These are phyloP conservation scores for Macrobrachium rosenbergii DNA, from an alignment of 1,140 invertebrate genomes.

Conservation along the genomic window DNA sequence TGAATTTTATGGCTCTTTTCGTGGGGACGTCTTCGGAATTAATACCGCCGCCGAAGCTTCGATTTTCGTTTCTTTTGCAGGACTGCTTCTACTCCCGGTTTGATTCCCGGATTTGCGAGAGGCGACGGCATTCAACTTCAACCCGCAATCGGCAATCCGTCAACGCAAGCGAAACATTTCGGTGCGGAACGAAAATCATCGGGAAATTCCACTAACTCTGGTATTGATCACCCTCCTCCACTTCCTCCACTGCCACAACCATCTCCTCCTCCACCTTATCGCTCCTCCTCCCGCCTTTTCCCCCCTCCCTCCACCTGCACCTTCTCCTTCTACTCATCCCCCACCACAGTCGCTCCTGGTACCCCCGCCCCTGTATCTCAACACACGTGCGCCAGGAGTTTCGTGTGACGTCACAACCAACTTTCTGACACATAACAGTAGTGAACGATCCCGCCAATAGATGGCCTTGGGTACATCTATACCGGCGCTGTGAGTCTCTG, in stretches of 20 bases:
- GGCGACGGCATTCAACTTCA: background rate
- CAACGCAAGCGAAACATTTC: constrained; percentile 43
- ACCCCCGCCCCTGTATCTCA: constrained; percentile 39
- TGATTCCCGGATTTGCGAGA: too few relatives aligned
- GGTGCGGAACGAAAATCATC: constrained; percentile 36
- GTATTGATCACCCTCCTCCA: constrained; percentile 57
- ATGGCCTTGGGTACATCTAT: constrained; percentile 38
- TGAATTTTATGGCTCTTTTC: constrained; percentile 33
- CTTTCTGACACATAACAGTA: constrained; percentile 35
- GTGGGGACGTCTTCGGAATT: background rate
- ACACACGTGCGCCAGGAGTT: constrained; percentile 57
- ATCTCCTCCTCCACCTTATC: constrained; percentile 36
- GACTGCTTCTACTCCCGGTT: too few relatives aligned
- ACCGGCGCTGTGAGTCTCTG: background rate
- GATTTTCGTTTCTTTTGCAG: background rate
- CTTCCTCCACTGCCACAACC: constrained; percentile 38
- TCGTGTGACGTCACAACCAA: constrained; percentile 43
- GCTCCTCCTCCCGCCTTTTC: background rate
- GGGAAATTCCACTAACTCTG: constrained; percentile 45
- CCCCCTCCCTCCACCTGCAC: constrained; percentile 32
- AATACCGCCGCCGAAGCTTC: background rate
- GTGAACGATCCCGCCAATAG: constrained; percentile 43
- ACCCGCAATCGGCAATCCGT: constrained; percentile 27
- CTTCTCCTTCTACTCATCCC: constrained; percentile 13
- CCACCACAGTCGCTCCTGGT: background rate